phyloP scores from a whole-genome alignment of 1,140 invertebrate species.

The Heterodera carotae region DNA sequence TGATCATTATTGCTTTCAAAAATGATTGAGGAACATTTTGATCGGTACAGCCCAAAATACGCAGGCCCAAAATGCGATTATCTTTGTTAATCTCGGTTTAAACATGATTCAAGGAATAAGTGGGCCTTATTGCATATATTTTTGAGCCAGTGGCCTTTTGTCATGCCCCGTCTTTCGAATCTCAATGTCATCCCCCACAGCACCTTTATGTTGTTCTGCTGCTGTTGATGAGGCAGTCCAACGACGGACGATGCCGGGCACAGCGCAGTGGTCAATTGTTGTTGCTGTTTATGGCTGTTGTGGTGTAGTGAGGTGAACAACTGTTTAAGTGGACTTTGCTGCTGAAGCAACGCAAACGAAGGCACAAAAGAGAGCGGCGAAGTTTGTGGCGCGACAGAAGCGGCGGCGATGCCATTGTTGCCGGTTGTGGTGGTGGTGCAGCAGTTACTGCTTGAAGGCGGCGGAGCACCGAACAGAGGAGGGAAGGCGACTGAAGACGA shows the following conservation, averaged over 20 bases:
- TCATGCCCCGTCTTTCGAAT: background rate
- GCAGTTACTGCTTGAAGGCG: background rate
- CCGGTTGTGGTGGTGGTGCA: background rate
- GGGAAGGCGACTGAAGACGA: background rate
- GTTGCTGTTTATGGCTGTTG: background rate
- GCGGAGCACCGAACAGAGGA: background rate
- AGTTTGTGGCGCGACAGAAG: slow-evolving; percentile 1
- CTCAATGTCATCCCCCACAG: too few relatives aligned
- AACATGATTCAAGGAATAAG: too few relatives aligned
- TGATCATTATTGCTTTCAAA: too few relatives aligned
- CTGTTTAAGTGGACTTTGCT: slow-evolving; percentile 20
- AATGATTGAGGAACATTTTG: too few relatives aligned
- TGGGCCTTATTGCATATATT: too few relatives aligned
- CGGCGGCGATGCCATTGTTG: background rate
- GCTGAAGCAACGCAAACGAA: background rate
- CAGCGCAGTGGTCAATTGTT: background rate
- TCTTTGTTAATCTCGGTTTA: too few relatives aligned
- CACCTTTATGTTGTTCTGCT: background rate
- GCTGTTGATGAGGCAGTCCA: background rate
- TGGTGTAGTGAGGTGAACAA: background rate
- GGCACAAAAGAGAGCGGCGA: slow-evolving; percentile 31
- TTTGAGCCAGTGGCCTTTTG: background rate
- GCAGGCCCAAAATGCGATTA: too few relatives aligned
- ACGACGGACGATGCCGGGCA: background rate
- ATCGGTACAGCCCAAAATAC: too few relatives aligned